Evolutionary conservation across 2,113 vertebrate genomes (phyloP).

Genomic region (Hyla sarda): DNA sequence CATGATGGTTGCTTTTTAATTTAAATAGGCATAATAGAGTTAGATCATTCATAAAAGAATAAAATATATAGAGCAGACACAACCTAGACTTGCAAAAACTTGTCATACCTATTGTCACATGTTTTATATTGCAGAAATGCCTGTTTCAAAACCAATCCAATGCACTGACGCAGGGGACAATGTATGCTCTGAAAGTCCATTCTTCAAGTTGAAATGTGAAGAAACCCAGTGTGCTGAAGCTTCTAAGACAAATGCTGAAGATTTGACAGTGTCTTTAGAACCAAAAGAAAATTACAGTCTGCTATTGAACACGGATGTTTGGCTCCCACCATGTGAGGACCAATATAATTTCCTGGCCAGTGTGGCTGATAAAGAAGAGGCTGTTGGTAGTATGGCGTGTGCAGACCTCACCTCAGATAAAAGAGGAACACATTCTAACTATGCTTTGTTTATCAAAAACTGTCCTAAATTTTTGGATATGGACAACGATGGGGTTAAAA

Average conservation of each 20-base stretch:
- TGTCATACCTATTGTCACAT: background rate
- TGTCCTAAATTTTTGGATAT: slow-evolving; percentile 27
- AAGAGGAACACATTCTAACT: background rate
- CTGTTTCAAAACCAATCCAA: slow-evolving; percentile 65
- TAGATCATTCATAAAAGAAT: background rate
- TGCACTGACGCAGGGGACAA: slow-evolving; percentile 60
- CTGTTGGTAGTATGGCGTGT: background rate
- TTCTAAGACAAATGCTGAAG: background rate
- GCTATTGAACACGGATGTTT: background rate
- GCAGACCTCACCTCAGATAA: background rate
- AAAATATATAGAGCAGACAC: background rate
- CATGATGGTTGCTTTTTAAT: no score
- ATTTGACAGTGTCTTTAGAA: background rate
- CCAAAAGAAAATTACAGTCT: background rate
- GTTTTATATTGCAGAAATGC: slow-evolving; percentile 59
- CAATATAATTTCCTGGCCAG: slow-evolving; percentile 30
- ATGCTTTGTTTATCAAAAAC: slow-evolving; percentile 46
- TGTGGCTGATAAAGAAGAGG: background rate
- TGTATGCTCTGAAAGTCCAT: slow-evolving; percentile 66
- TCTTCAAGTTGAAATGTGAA: slow-evolving; percentile 58
- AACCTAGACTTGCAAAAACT: background rate
- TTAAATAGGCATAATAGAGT: no score
- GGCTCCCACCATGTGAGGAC: background rate
- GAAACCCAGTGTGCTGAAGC: background rate
- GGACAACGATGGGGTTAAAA: background rate